These are phyloP conservation scores for Phaenicophaeus curvirostris DNA, from an alignment of 2,797 vertebrate genomes.

Conservation along the genomic window DNA sequence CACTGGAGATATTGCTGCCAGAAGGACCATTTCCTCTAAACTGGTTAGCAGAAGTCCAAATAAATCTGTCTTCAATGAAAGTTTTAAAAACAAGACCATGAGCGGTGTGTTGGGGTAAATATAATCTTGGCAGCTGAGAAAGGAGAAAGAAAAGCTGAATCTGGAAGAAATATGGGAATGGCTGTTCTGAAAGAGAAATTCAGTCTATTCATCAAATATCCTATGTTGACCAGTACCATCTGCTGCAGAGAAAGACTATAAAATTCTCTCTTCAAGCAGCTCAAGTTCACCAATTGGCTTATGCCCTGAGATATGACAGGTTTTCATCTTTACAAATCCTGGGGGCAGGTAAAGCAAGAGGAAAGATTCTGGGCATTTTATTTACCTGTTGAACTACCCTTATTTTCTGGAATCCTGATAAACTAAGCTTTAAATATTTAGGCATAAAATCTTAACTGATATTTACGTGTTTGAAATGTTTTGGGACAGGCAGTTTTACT, in stretches of 20 bases:
- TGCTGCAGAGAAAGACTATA: neutral
- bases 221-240: neutral
- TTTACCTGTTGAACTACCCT: neutral
- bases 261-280: neutral
- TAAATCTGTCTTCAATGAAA: slow-evolving; percentile 49
- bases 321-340: neutral
- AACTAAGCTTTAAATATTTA: neutral
- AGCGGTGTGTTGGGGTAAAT: neutral
- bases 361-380: neutral
- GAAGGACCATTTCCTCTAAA: slow-evolving; percentile 55
- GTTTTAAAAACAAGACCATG: slow-evolving; percentile 4
- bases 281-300: neutral
- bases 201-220: slow-evolving; percentile 14
- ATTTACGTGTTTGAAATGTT: neutral
- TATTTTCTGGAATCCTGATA: neutral
- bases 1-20: slow-evolving; percentile 31
- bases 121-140: slow-evolving; percentile 17
- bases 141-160: neutral
- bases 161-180: slow-evolving; percentile 39
- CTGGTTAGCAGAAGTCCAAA: slow-evolving; percentile 30
- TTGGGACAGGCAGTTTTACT: neutral
- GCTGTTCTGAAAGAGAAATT: slow-evolving; percentile 1
- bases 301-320: neutral
- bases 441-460: neutral
- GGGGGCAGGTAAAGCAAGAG: neutral